phyloP scores from a whole-genome alignment of 2,113 vertebrate species.

The Glaucomys volans region DNA sequence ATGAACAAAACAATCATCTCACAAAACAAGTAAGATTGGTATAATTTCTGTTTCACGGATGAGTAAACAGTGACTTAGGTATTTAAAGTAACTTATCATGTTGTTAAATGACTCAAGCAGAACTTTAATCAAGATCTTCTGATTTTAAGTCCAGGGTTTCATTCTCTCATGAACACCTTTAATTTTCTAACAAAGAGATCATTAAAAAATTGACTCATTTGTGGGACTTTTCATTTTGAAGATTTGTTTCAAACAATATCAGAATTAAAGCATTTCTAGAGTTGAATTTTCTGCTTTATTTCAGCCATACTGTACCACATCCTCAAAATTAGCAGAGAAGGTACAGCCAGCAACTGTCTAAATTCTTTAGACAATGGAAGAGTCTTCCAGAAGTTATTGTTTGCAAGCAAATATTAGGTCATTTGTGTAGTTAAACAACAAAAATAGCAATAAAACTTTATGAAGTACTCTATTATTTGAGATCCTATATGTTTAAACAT shows the following conservation, averaged over 20 bases:
- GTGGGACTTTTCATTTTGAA: background rate
- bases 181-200: background rate
- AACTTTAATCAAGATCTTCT: background rate
- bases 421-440: background rate
- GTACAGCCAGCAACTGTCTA: background rate
- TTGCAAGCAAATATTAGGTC: background rate
- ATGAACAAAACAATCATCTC: background rate
- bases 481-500: background rate
- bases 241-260: background rate
- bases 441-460: background rate
- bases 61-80: background rate
- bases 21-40: background rate
- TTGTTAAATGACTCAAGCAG: background rate
- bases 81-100: background rate
- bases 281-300: background rate
- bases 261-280: background rate
- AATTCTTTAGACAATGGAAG: background rate
- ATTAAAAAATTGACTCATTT: background rate
- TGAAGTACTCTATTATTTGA: background rate
- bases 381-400: background rate
- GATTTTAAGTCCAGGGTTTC: background rate
- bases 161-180: background rate
- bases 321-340: background rate
- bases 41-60: background rate
- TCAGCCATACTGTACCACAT: background rate